Conservation (phyloP, 2,113 vertebrate species). For the Eira barbara region DNA sequence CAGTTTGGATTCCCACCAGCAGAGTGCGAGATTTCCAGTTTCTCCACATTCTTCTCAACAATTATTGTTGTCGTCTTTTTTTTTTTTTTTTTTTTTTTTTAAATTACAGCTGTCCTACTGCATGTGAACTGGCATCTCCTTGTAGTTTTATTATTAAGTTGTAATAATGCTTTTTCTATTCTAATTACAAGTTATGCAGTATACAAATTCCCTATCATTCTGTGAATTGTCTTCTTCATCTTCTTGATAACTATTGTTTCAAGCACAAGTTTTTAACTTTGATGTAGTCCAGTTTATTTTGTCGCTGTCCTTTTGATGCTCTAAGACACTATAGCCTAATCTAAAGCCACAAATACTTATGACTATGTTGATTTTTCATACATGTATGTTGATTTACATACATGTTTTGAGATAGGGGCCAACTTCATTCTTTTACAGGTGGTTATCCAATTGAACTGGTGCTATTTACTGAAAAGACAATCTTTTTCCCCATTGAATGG, state of each 20-base stretch:
- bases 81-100: not conserved
- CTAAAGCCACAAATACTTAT: not conserved
- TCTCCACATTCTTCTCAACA: not conserved
- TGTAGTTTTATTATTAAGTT: not conserved
- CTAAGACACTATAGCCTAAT: not conserved
- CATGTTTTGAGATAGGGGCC: not conserved
- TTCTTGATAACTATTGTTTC: not conserved
- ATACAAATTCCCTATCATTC: not conserved
- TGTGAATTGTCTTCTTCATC: not conserved
- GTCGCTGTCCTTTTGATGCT: not conserved
- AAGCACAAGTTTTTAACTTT: not conserved
- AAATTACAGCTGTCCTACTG: not conserved
- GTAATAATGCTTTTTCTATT: not conserved
- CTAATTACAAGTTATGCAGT: not conserved
- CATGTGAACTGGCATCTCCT: not conserved
- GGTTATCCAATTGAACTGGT: not conserved
- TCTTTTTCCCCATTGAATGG: not conserved
- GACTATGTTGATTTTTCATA: not conserved
- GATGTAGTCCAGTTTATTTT: not conserved
- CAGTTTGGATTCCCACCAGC: not conserved
- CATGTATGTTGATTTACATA: not conserved
- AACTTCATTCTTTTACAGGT: not conserved
- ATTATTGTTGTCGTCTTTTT: not conserved
- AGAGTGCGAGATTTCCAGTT: not conserved
- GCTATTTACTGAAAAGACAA: not conserved